Percentiles rank a stretch among this genome's conserved stretches.
Conservation (phyloP, 2,888 invertebrate genomes). For the Lycocerus yunnanus region DNA sequence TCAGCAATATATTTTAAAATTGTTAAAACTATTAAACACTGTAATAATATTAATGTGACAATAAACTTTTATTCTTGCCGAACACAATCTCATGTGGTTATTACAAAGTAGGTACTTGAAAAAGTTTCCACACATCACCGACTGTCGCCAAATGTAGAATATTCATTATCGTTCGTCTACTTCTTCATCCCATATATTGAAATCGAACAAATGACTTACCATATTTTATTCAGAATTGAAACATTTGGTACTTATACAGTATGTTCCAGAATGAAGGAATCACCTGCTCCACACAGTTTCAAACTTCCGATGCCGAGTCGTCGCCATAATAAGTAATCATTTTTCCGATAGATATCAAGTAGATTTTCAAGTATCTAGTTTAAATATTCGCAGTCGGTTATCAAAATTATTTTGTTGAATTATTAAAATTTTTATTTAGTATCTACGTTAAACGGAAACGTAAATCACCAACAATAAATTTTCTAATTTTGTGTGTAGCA, state of each 20-base stretch:
- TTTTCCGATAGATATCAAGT: background rate
- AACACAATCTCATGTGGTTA: background rate
- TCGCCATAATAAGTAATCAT: background rate
- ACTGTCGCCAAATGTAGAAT: background rate
- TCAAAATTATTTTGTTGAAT: no score
- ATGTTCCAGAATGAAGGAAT: background rate
- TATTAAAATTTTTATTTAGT: background rate
- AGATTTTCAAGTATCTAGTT: background rate
- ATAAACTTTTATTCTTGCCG: background rate
- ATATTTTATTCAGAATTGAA: background rate
- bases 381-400: background rate
- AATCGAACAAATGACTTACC: background rate
- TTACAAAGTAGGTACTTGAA: background rate
- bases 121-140: background rate
- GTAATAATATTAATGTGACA: background rate
- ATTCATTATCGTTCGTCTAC: background rate
- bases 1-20: background rate
- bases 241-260: background rate
- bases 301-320: background rate
- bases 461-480: background rate
- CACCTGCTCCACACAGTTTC: background rate
- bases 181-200: background rate
- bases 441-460: background rate
- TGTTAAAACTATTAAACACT: background rate
- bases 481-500: background rate